phyloP scores from a whole-genome alignment of 2,888 invertebrate genomes.

The Pogonocherus hispidulus region DNA sequence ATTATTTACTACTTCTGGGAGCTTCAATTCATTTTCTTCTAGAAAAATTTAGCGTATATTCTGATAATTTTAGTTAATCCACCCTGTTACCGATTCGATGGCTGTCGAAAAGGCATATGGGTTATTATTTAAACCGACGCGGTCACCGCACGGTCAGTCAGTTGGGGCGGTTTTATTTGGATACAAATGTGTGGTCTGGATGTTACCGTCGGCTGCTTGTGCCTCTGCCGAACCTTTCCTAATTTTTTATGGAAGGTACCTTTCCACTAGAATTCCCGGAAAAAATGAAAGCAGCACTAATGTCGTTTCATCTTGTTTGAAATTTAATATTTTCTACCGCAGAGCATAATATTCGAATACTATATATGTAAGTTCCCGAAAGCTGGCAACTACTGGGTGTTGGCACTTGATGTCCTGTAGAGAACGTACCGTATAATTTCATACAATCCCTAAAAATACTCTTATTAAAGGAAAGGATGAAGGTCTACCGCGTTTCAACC shows the following conservation, averaged over 20 bases:
- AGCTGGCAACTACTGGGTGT: neutral
- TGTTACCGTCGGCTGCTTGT: conserved; percentile 9
- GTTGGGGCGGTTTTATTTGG: conserved; percentile 19
- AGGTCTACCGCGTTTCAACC: no score
- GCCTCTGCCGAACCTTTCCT: neutral
- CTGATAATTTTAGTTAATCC: neutral
- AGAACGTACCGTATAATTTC: no score
- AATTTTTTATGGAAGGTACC: neutral
- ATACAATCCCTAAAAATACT: no score
- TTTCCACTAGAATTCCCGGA: no score
- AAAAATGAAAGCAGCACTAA: conserved; percentile 3
- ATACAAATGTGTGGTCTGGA: conserved; percentile 23
- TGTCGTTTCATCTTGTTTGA: no score
- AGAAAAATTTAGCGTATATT: no score
- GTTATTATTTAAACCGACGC: conserved; percentile 25
- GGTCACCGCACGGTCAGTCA: conserved; percentile 29
- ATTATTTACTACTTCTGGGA: no score
- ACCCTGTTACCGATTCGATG: conserved; percentile 15
- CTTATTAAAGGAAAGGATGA: no score
- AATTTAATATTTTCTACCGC: neutral
- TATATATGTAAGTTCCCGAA: neutral
- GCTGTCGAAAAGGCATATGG: conserved; percentile 31
- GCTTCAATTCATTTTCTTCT: no score
- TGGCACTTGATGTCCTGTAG: no score
- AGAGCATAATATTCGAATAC: neutral